phyloP scores from a whole-genome alignment of 2,113 vertebrate species.

The Prietella phreatophila region DNA sequence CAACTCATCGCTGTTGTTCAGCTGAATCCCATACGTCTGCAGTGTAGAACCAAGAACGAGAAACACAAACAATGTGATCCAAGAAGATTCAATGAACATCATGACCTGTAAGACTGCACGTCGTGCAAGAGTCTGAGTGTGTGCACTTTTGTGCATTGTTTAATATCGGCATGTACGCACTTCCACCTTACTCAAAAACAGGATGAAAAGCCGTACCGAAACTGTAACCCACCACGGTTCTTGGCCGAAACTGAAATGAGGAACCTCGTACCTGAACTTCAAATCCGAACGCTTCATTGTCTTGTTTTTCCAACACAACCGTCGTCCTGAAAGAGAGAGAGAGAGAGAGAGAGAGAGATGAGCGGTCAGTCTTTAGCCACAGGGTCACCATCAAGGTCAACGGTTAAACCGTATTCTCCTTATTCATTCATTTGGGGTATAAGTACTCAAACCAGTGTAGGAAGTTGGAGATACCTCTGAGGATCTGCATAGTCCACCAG shows the following conservation, averaged over 20 bases:
- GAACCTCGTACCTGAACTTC: constrained; percentile 86
- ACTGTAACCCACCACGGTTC: background rate
- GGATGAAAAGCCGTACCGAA: constrained; percentile 24
- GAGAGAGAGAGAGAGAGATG: background rate
- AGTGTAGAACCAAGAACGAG: background rate
- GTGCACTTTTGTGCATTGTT: background rate
- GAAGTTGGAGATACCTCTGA: constrained; percentile 63
- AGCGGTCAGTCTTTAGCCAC: background rate
- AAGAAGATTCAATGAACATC: background rate
- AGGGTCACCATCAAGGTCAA: background rate
- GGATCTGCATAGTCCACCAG: constrained; percentile 73
- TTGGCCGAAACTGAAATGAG: constrained; percentile 26
- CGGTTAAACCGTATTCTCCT: background rate
- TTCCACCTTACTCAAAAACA: background rate
- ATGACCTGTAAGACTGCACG: background rate
- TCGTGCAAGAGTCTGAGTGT: no score
- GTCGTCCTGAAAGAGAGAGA: constrained; percentile 57
- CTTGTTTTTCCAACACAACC: constrained; percentile 79
- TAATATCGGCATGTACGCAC: background rate
- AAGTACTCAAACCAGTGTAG: background rate
- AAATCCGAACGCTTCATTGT: constrained; percentile 91
- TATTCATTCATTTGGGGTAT: background rate
- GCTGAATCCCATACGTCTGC: constrained; percentile 80
- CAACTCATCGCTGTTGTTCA: constrained; percentile 63
- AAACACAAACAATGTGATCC: background rate